Base-by-base conservation (phyloP, 1,140 invertebrate species). In the Drosophila bipectinata region DNA sequence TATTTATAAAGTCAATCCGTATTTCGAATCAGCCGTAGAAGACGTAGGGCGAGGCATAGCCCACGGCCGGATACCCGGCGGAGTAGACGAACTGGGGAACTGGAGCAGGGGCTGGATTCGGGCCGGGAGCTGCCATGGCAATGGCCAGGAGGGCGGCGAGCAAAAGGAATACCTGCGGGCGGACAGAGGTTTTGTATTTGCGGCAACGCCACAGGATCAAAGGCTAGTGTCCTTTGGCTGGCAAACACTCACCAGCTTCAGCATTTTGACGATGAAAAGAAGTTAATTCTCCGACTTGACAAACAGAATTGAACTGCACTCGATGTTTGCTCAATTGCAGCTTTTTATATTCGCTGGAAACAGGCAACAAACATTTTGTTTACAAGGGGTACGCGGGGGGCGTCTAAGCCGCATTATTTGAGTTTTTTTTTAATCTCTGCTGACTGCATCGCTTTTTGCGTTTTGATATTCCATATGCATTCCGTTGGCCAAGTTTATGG, bases 391-490 rank as follows among this genome's bases (percentile, higher is more conserved):
- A 14, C 14, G 18, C 32, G 26, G n/a, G 34, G 64, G 44, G 53
- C 45, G 15, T 55, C 57, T 78, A 71, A 67, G 59, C 62, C 48
- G 73, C 67, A 60, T 80, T 64, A 58, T 37, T 62, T 48, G 44
- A 8, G n/a, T 4, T 18, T 15, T 39, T 48, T 64, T 60, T 44
- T 47, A 28, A 39, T 58, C 56, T 60, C 52, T 28, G 56, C 53
- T 49, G 75, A 58, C 52, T 81, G 78, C 79, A 82, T 58, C 37
- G 52, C 63, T 41, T 47, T 77, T 84, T 72, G 48, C 69, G 48
- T 47, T 77, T 84, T 79, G 48, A 69, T 84, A 84, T 84, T 84
- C 80, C 62, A 73, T 59, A 63, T 84, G 80, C 80, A 79, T 79
- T 77, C 67, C 18, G 72, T 56, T 48, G 51, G 55, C 53, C 62